phyloP scores from a whole-genome alignment of 2,888 invertebrate species.

The Octodonta nipae region DNA sequence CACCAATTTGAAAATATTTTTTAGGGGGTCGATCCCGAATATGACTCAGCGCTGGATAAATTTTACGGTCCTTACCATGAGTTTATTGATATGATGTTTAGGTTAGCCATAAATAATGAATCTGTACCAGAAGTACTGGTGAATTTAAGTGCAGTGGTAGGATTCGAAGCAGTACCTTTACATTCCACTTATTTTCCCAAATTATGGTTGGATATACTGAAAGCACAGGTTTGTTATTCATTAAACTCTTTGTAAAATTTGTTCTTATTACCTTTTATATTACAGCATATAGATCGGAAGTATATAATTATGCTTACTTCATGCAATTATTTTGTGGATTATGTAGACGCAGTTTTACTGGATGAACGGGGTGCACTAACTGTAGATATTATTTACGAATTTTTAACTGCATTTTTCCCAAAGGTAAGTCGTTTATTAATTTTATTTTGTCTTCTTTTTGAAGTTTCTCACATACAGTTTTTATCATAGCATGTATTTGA shows the following conservation, averaged over 20 bases:
- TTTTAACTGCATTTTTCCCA: slow-evolving; percentile 78
- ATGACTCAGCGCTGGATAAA: slow-evolving; percentile 59
- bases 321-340: slow-evolving; percentile 75
- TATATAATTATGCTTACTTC: slow-evolving; percentile 69
- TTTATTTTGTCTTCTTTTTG: too few relatives aligned
- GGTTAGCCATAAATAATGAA: slow-evolving; percentile 78
- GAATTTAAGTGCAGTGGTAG: slow-evolving; percentile 75
- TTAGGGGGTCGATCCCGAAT: slow-evolving; percentile 61
- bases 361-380: slow-evolving; percentile 79
- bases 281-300: slow-evolving; percentile 62
- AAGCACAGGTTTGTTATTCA: slow-evolving; percentile 47
- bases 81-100: slow-evolving; percentile 73
- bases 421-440: slow-evolving; percentile 49
- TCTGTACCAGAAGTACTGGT: slow-evolving; percentile 76
- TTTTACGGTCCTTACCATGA: slow-evolving; percentile 82
- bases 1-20: too few relatives aligned
- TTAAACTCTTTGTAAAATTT: slow-evolving; percentile 2
- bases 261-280: slow-evolving; percentile 13
- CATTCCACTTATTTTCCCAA: slow-evolving; percentile 82
- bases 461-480: background rate
- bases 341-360: slow-evolving; percentile 75
- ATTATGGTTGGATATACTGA: slow-evolving; percentile 80
- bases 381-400: slow-evolving; percentile 72
- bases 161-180: slow-evolving; percentile 78
- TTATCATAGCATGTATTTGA: slow-evolving; percentile 2